Evolutionary conservation across 2,888 invertebrate species (phyloP), one percentile per base, ranked within the genome.

Genomic region (Rhagonycha fulva): DNA sequence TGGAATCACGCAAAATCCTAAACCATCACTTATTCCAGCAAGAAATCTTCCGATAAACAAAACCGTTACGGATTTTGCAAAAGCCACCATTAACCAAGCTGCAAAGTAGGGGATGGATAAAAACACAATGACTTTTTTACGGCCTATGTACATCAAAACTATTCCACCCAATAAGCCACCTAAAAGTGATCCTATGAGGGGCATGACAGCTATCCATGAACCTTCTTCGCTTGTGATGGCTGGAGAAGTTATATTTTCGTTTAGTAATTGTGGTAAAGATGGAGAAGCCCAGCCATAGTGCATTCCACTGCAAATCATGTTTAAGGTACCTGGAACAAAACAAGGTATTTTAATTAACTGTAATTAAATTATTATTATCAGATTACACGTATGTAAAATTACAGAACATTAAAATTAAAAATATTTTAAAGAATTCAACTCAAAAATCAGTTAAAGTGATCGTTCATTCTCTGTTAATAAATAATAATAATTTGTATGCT

Each of bases 191-290:
- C 92, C 93, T 68, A 93, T 87, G 78, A 92, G 89, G 86, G 91
- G 92, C 83, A 93, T 90, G 68, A 93, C 92, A 1, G 91, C 91
- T 84, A 92, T 89, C 91, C 91, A 91, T 82, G 92, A 91, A 80
- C 90, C 90, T 83, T 91, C 88, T 76, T 89, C 89, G 14, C 85
- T 77, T 14, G 89, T 87, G 70, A 91, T 89, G 70, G 86, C 88
- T 82, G 90, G 89, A 62, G 78, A 81, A 9, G 89, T 89, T 19
- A 5, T n/a, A 23, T 88, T 86, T n/a, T 85, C 79, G 76, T 86
- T 88, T 74, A 87, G 83, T 5, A 92, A 88, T 83, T 89, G 88
- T 14, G 89, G 88, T 19, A 92, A 83, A 28, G 91, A 90, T 12
- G 91, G 91, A 69, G 91, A 91, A 11, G 91, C 90, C 92, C 92